A percentile compares a stretch with the other conserved stretches of the same genome.
Conservation (phyloP, 2,797 vertebrate species). For the Spea hammondii region DNA sequence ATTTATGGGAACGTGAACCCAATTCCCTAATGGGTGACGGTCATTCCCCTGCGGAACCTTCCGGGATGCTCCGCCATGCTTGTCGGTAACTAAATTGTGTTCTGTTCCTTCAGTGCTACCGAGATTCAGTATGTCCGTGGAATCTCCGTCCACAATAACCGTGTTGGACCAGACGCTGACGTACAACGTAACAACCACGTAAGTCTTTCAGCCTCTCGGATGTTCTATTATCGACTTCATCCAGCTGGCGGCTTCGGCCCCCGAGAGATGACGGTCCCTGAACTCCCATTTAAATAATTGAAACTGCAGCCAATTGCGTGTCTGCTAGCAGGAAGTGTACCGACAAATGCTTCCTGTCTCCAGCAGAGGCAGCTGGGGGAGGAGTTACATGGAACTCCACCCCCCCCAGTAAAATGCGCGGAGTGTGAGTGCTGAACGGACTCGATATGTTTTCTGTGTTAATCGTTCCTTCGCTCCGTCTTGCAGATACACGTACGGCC, state of each 20-base stretch:
- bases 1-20: too few species aligned
- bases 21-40: too few species aligned
- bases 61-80: not conserved
- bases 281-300: too few species aligned
- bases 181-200: not conserved
- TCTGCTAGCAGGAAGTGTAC: not conserved
- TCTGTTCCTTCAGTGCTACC: constrained; percentile 9
- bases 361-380: too few species aligned
- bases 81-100: not conserved
- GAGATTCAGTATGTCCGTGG: not conserved
- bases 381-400: too few species aligned
- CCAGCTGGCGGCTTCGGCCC: too few species aligned
- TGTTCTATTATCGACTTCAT: too few species aligned
- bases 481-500: constrained; percentile 18
- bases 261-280: too few species aligned
- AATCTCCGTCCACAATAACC: not conserved
- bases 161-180: not conserved
- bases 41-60: too few species aligned
- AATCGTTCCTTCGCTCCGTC: not conserved
- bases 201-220: not conserved
- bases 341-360: too few species aligned
- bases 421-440: too few species aligned
- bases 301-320: not conserved
- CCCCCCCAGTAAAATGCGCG: too few species aligned
- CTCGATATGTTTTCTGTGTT: not conserved